Conservation (phyloP, 2,797 vertebrate species). For the Myotis pilosus region DNA sequence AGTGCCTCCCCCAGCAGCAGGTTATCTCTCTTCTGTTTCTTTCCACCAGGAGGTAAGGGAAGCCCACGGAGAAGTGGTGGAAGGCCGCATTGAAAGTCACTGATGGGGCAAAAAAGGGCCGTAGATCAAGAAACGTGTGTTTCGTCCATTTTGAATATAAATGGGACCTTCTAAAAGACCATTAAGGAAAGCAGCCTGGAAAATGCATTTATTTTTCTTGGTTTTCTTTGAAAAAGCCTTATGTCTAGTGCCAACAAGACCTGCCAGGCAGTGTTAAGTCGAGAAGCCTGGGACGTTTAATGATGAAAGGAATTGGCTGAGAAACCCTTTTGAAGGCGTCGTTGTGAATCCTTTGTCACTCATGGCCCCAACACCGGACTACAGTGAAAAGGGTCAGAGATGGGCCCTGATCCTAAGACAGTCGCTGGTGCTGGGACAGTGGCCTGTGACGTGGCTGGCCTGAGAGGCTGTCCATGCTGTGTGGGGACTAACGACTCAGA, state of each 20-base stretch:
- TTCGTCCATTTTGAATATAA: constrained; percentile 51
- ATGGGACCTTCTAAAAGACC: constrained; percentile 37
- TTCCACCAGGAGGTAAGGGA: constrained; percentile 25
- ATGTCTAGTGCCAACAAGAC: background rate
- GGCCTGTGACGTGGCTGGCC: background rate
- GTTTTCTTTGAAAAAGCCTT: constrained; percentile 42
- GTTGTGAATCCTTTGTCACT: background rate
- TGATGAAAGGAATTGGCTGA: background rate
- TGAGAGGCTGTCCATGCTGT: background rate
- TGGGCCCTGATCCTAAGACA: background rate
- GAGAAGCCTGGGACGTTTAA: background rate
- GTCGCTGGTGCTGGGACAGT: background rate
- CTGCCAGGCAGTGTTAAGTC: background rate
- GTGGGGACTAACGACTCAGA: background rate
- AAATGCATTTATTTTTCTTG: background rate
- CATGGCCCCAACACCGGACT: background rate
- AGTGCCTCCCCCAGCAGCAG: background rate
- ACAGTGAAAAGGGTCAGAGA: background rate
- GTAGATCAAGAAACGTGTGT: constrained; percentile 21
- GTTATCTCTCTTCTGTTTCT: constrained; percentile 24
- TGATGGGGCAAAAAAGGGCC: background rate
- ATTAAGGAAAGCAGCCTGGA: constrained; percentile 7
- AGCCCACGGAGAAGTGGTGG: constrained; percentile 27
- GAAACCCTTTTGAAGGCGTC: background rate
- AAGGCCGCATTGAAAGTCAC: constrained; percentile 48